Evolutionary conservation across 2,797 vertebrate species (phyloP).

Genomic region (Heteromormyrus szaboi): DNA sequence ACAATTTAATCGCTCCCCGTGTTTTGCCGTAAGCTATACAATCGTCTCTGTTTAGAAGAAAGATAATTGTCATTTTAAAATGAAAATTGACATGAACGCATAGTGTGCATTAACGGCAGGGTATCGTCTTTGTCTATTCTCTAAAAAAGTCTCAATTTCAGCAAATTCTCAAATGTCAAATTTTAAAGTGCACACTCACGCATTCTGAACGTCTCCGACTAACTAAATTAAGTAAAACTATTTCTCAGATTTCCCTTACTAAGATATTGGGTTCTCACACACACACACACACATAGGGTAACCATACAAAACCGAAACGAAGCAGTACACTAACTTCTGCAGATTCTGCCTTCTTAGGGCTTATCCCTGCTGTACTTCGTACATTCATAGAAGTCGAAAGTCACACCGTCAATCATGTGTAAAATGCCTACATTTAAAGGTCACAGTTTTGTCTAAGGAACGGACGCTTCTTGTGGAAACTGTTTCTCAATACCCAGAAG

Average conservation of each 20-base stretch:
- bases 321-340: not conserved
- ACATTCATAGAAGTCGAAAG: not conserved
- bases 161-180: not conserved
- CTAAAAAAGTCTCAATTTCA: conserved; percentile 1
- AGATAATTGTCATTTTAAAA: not conserved
- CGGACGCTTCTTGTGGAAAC: not conserved
- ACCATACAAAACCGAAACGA: not conserved
- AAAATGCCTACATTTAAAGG: not conserved
- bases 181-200: not conserved
- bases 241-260: not conserved
- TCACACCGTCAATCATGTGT: not conserved
- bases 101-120: not conserved
- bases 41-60: not conserved
- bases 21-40: not conserved
- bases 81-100: not conserved
- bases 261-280: not conserved
- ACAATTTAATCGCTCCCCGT: not conserved
- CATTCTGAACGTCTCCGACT: not conserved
- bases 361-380: not conserved
- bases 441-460: not conserved
- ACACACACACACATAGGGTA: not conserved
- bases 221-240: not conserved
- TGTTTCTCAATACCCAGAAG: not conserved
- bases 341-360: not conserved
- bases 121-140: not conserved